A percentile compares a stretch with the other conserved stretches of the same genome.
Evolutionary conservation across 2,797 vertebrate species (phyloP).

Genomic region (Sebastes iracundus): DNA sequence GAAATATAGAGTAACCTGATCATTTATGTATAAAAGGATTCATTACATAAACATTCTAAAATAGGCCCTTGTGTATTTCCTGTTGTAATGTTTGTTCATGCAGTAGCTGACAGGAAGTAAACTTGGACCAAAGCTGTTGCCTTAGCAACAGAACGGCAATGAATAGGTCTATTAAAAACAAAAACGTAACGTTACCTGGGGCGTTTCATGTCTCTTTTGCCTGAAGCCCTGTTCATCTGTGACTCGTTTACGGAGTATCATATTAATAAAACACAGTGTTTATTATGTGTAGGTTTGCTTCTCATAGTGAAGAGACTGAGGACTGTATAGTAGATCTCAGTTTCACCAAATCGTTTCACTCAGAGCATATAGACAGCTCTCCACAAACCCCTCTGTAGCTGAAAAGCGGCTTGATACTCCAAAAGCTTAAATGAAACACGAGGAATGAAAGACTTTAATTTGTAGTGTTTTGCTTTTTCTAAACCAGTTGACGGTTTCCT

Average conservation of each 20-base stretch:
- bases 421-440: neutral
- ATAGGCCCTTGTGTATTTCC: neutral
- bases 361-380: neutral
- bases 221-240: neutral
- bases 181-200: neutral
- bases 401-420: neutral
- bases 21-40: neutral
- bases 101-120: neutral
- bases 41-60: neutral
- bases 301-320: neutral
- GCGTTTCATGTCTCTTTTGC: neutral
- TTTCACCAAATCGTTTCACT: neutral
- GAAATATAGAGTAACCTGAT: neutral
- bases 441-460: slow-evolving; percentile 8
- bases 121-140: neutral
- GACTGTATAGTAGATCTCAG: neutral
- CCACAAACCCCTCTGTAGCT: neutral
- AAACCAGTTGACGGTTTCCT: slow-evolving; percentile 2
- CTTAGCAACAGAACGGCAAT: neutral
- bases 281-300: neutral
- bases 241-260: neutral
- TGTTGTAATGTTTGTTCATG: neutral
- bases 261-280: neutral
- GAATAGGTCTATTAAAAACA: neutral
- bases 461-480: slow-evolving; percentile 9